These are phyloP conservation scores for Drosophila siamana DNA, from an alignment of 2,888 invertebrate species.

Conservation along the genomic window DNA sequence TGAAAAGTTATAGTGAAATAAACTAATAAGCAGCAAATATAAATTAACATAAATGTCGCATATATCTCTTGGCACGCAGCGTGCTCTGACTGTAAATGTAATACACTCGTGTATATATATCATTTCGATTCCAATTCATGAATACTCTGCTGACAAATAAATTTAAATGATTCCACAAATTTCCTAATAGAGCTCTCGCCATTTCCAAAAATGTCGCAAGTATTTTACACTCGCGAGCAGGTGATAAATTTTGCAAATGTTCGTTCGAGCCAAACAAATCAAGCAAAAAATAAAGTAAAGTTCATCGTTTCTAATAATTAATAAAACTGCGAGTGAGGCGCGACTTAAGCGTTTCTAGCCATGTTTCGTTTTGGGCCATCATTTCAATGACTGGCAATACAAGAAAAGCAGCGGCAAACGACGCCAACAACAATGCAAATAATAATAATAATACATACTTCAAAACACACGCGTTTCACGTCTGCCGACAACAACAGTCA, in stretches of 20 bases:
- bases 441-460: conserved; percentile 62
- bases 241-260: conserved; percentile 35
- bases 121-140: conserved; percentile 4
- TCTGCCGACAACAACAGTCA: conserved; percentile 39
- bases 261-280: conserved; percentile 13
- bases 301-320: conserved; percentile 50
- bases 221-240: conserved; percentile 30
- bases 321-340: conserved; percentile 34
- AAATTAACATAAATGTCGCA: conserved; percentile 16
- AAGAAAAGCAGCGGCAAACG: conserved; percentile 13
- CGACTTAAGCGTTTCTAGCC: conserved; percentile 51
- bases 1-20: conserved; percentile 2
- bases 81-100: conserved; percentile 34
- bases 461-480: conserved; percentile 51
- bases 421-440: conserved; percentile 34
- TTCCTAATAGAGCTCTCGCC: conserved; percentile 34
- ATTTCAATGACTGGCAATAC: conserved; percentile 35
- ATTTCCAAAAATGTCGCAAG: conserved; percentile 15
- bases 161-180: not conserved
- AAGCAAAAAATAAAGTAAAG: conserved; percentile 24
- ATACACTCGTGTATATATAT: conserved; percentile 1
- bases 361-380: conserved; percentile 53
- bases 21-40: conserved; percentile 5
- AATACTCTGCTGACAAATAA: conserved; percentile 25
- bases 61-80: conserved; percentile 3